Conservation (phyloP, 2,888 invertebrate species). For the Taphrorychus bicolor region DNA sequence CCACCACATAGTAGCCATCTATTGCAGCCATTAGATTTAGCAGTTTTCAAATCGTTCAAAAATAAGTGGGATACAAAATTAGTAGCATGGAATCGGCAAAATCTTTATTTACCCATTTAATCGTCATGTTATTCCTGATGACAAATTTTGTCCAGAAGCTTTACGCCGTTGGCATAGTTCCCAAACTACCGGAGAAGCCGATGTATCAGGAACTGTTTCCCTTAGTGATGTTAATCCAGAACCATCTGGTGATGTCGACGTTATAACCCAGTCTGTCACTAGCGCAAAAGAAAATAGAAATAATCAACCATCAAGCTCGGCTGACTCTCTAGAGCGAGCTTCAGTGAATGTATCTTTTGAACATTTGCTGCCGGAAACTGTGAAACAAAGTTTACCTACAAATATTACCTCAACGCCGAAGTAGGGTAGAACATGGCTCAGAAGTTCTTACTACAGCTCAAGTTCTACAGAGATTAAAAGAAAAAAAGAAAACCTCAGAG, state of each 20-base stretch:
- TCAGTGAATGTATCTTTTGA: neutral
- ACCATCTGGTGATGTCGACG: neutral
- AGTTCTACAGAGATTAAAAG: neutral
- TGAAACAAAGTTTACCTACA: neutral
- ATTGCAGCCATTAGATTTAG: no score
- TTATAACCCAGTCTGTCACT: neutral
- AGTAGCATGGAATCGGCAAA: no score
- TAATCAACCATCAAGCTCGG: neutral
- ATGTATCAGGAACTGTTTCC: neutral
- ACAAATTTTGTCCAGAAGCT: conserved; percentile 3
- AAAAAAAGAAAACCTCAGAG: neutral
- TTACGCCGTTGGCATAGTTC: neutral
- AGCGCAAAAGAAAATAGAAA: neutral
- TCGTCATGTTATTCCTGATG: neutral
- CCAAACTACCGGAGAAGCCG: neutral
- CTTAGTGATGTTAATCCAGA: neutral
- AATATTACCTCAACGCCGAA: neutral
- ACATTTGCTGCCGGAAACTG: neutral
- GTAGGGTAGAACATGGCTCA: neutral
- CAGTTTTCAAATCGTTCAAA: no score
- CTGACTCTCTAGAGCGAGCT: neutral
- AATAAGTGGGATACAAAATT: no score
- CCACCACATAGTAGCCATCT: conserved; percentile 51
- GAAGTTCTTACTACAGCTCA: neutral
- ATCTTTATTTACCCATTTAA: conserved; percentile 36